A percentile compares a stretch with the other conserved stretches of the same genome.
Evolutionary conservation across 1,140 invertebrate genomes (phyloP).

Genomic region (Ptiloglossa arizonensis): DNA sequence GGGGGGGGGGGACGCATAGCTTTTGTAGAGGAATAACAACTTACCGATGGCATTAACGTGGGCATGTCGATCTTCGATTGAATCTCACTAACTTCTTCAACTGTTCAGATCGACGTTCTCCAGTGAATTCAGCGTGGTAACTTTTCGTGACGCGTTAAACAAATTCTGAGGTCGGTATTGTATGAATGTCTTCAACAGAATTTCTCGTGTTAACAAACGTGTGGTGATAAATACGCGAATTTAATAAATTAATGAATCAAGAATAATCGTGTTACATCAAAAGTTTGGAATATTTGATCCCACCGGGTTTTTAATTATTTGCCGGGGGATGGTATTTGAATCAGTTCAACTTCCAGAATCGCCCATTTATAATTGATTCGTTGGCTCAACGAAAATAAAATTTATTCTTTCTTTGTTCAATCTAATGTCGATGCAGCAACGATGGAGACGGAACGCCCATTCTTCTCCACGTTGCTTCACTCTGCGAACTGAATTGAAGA

Average conservation of each 20-base stretch:
- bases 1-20: neutral
- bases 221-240: constrained; percentile 11
- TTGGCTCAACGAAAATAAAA: constrained; percentile 27
- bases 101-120: constrained; percentile 23
- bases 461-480: constrained; percentile 57
- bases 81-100: constrained; percentile 14
- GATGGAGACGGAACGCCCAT: constrained; percentile 50
- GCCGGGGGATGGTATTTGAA: constrained; percentile 41
- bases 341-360: constrained; percentile 27
- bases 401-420: constrained; percentile 17
- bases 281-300: constrained; percentile 8
- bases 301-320: constrained; percentile 27
- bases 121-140: constrained; percentile 18
- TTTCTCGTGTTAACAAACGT: neutral
- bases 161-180: neutral
- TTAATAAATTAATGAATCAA: constrained; percentile 28
- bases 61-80: constrained; percentile 62
- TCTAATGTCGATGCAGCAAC: constrained; percentile 44
- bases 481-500: constrained; percentile 64
- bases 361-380: constrained; percentile 49
- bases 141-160: neutral
- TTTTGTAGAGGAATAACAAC: constrained; percentile 8
- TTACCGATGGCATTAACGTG: constrained; percentile 71
- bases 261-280: constrained; percentile 19
- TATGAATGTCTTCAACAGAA: neutral